A percentile compares a stretch with the other conserved stretches of the same genome.
These are phyloP conservation scores for Knipowitschia caucasica DNA, from an alignment of 2,797 vertebrate genomes.

Conservation along the genomic window DNA sequence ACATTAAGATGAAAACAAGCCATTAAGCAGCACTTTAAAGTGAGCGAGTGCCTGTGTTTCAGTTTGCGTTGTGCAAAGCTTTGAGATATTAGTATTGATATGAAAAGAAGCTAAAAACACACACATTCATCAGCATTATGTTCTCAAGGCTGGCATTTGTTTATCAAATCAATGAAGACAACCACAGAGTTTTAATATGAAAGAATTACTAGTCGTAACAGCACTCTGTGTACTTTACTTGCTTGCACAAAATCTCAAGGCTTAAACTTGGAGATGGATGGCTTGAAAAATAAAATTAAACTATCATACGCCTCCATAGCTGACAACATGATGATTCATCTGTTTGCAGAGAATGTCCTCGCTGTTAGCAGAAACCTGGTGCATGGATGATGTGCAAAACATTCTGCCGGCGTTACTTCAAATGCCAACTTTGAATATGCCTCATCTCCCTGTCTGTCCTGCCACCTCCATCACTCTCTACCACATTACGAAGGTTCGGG, in stretches of 20 bases:
- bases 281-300: conserved; percentile 40
- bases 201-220: conserved; percentile 16
- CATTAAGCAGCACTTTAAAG: neutral
- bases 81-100: conserved; percentile 5
- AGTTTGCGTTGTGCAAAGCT: neutral
- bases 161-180: conserved; percentile 30
- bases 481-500: conserved; percentile 12
- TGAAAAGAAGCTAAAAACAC: conserved; percentile 14
- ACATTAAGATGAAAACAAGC: conserved; percentile 9
- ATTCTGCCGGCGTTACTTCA: conserved; percentile 20
- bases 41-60: conserved; percentile 5
- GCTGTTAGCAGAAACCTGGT: conserved; percentile 29
- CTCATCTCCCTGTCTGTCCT: neutral
- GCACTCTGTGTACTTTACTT: neutral
- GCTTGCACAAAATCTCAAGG: conserved; percentile 14
- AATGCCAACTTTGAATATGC: conserved; percentile 24
- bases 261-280: conserved; percentile 33
- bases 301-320: conserved; percentile 17
- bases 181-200: conserved; percentile 24
- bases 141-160: conserved; percentile 8
- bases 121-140: conserved; percentile 12
- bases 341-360: conserved; percentile 16
- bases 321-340: conserved; percentile 34
- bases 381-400: conserved; percentile 32
- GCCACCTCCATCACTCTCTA: conserved; percentile 11